Percentiles rank a stretch among this genome's conserved stretches.
Evolutionary conservation across 2,888 invertebrate genomes (phyloP).

Genomic region (Steinernema scapterisci): DNA sequence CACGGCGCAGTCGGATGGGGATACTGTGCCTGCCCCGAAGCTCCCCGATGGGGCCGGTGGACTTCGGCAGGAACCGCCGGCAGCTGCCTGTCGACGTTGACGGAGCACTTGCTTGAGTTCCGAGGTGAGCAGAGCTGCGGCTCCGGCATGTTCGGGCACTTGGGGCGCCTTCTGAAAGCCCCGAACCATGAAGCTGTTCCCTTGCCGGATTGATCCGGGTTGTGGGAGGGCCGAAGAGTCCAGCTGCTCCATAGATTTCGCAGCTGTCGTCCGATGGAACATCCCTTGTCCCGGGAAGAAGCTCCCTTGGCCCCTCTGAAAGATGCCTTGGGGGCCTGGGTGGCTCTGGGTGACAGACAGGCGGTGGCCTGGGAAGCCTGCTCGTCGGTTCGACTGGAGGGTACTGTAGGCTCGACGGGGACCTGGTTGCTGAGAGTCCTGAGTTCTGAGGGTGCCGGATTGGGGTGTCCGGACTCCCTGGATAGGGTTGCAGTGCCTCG

Average conservation of each 20-base stretch:
- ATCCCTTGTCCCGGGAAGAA: not conserved
- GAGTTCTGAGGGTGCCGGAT: too few relatives aligned
- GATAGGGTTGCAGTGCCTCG: not conserved
- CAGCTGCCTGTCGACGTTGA: constrained; percentile 17
- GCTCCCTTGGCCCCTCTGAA: too few relatives aligned
- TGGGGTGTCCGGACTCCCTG: not conserved
- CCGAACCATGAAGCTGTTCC: constrained; percentile 1
- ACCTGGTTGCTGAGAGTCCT: too few relatives aligned
- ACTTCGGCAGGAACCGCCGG: not conserved
- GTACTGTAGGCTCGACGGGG: constrained; percentile 16
- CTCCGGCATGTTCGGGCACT: constrained; percentile 14
- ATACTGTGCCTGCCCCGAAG: not conserved
- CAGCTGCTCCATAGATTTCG: constrained; percentile 8
- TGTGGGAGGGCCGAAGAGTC: constrained; percentile 11
- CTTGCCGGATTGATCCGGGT: not conserved
- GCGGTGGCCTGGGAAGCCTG: too few relatives aligned
- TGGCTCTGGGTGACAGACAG: not conserved
- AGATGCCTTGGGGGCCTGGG: not conserved
- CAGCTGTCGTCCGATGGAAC: constrained; percentile 31
- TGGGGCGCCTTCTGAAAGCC: not conserved
- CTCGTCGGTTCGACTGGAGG: not conserved
- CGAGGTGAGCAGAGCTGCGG: constrained; percentile 5
- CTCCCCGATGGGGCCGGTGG: not conserved
- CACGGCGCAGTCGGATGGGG: not conserved
- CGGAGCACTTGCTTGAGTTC: constrained; percentile 21